A percentile compares a stretch with the other conserved stretches of the same genome.
Evolutionary conservation across 2,888 invertebrate genomes (phyloP).

Genomic region (Drosophila neonasuta): DNA sequence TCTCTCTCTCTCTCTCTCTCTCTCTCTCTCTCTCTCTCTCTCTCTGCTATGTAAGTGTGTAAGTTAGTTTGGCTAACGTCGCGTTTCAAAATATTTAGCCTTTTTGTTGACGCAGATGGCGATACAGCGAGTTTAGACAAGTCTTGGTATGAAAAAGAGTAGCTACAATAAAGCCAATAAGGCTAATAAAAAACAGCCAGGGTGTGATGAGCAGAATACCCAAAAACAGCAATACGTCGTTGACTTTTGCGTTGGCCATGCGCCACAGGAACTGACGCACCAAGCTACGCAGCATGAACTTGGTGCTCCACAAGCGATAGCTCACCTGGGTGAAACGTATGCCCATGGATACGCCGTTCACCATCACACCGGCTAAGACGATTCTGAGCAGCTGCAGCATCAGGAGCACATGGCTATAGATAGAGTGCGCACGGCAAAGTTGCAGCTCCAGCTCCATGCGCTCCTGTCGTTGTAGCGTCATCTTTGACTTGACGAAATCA

Average conservation of each 20-base stretch:
- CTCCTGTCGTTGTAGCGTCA: slow-evolving; percentile 38
- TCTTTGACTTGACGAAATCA: slow-evolving; percentile 9
- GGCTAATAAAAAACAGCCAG: slow-evolving; percentile 62
- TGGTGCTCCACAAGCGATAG: slow-evolving; percentile 51
- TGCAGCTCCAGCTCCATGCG: slow-evolving; percentile 17
- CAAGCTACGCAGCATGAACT: slow-evolving; percentile 54
- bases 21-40: slow-evolving; percentile 5
- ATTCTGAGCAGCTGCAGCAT: slow-evolving; percentile 43
- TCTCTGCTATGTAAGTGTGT: neutral
- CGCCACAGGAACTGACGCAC: slow-evolving; percentile 72
- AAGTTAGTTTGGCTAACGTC: neutral
- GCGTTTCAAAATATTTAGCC: neutral
- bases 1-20: too few species aligned
- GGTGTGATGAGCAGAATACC: slow-evolving; percentile 59
- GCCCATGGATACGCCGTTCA: slow-evolving; percentile 9
- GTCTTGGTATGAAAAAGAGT: slow-evolving; percentile 25
- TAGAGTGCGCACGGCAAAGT: slow-evolving; percentile 9
- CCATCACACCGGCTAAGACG: slow-evolving; percentile 1
- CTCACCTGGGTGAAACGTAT: slow-evolving; percentile 9
- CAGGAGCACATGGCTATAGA: slow-evolving; percentile 42
- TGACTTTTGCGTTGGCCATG: slow-evolving; percentile 68
- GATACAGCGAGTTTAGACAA: neutral
- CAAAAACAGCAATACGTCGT: slow-evolving; percentile 61
- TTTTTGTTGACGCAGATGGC: slow-evolving; percentile 27
- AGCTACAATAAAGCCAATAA: slow-evolving; percentile 62